These are phyloP conservation scores for Crocuta crocuta DNA, from an alignment of 2,113 vertebrate genomes.

Conservation along the genomic window DNA sequence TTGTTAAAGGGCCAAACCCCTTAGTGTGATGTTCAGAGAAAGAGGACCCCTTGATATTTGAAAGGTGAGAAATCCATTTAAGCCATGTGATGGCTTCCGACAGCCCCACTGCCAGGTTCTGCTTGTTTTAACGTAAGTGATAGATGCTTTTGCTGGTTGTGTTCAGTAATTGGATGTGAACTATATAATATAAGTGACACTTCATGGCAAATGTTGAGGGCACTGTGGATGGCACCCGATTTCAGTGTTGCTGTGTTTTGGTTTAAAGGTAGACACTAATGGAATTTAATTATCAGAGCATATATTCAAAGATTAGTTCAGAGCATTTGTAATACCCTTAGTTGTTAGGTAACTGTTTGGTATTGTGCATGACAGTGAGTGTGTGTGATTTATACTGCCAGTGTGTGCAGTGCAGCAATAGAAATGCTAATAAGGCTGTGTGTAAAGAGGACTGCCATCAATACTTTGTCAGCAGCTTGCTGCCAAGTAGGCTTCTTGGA, in stretches of 20 bases:
- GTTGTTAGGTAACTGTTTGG: slow-evolving; percentile 82
- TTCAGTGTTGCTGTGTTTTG: slow-evolving; percentile 66
- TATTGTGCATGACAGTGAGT: slow-evolving; percentile 73
- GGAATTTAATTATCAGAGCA: slow-evolving; percentile 85
- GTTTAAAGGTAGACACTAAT: slow-evolving; percentile 79
- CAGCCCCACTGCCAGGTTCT: slow-evolving; percentile 60
- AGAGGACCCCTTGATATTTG: slow-evolving; percentile 84
- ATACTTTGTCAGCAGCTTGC: slow-evolving; percentile 71
- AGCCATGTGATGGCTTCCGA: slow-evolving; percentile 80
- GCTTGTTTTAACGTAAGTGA: slow-evolving; percentile 84
- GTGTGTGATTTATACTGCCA: slow-evolving; percentile 73
- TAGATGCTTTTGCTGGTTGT: slow-evolving; percentile 80
- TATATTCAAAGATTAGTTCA: slow-evolving; percentile 82
- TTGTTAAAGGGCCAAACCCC: slow-evolving; percentile 83
- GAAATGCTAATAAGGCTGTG: slow-evolving; percentile 72
- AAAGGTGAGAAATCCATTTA: slow-evolving; percentile 87
- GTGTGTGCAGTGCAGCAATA: slow-evolving; percentile 33
- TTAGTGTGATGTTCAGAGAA: slow-evolving; percentile 79
- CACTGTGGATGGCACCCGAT: slow-evolving; percentile 43
- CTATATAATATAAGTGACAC: slow-evolving; percentile 84
- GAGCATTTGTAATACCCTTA: slow-evolving; percentile 79
- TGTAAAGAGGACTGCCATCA: slow-evolving; percentile 48
- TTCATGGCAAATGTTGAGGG: slow-evolving; percentile 86
- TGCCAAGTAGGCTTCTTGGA: slow-evolving; percentile 27
- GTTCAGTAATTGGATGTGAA: slow-evolving; percentile 87